Conservation (phyloP, 2,797 vertebrate genomes). For the Coregonus sp. region DNA sequence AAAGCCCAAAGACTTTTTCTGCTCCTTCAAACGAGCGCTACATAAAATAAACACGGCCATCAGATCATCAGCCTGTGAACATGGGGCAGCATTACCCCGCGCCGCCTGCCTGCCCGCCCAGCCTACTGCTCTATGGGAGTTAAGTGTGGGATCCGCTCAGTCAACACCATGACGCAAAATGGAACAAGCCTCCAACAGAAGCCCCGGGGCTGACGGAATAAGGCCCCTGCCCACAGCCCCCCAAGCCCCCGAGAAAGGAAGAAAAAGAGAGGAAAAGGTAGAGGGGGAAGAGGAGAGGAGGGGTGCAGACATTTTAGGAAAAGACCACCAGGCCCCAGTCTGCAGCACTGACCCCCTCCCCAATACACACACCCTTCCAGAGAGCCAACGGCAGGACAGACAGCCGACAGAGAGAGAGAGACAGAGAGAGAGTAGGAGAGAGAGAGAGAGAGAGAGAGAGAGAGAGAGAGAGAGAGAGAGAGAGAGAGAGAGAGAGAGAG, state of each 20-base stretch:
- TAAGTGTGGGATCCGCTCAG: conserved; percentile 85
- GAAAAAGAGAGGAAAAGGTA: conserved; percentile 19
- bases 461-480: conserved; percentile 9
- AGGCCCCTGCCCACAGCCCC: conserved; percentile 79
- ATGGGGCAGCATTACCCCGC: conserved; percentile 72
- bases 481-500: too few species aligned
- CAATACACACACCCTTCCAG: conserved; percentile 26
- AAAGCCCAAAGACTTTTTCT: conserved; percentile 85
- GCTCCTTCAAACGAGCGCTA: conserved; percentile 81
- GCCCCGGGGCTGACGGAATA: conserved; percentile 79
- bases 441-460: too few species aligned
- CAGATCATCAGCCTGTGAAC: conserved; percentile 82
- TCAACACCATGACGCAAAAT: conserved; percentile 87
- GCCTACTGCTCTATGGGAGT: conserved; percentile 74
- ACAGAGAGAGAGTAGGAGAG: conserved; percentile 13
- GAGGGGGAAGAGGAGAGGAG: conserved; percentile 22
- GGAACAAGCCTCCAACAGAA: conserved; percentile 86
- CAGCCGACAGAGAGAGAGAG: conserved; percentile 35
- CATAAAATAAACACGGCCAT: conserved; percentile 86
- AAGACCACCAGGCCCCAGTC: conserved; percentile 17
- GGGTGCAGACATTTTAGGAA: conserved; percentile 24
- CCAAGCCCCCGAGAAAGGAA: conserved; percentile 68
- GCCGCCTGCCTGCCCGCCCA: conserved; percentile 62
- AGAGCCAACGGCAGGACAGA: conserved; percentile 46
- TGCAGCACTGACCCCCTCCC: conserved; percentile 20